Conservation (phyloP, 1,140 invertebrate genomes). For the Penaeus vannamei region DNA sequence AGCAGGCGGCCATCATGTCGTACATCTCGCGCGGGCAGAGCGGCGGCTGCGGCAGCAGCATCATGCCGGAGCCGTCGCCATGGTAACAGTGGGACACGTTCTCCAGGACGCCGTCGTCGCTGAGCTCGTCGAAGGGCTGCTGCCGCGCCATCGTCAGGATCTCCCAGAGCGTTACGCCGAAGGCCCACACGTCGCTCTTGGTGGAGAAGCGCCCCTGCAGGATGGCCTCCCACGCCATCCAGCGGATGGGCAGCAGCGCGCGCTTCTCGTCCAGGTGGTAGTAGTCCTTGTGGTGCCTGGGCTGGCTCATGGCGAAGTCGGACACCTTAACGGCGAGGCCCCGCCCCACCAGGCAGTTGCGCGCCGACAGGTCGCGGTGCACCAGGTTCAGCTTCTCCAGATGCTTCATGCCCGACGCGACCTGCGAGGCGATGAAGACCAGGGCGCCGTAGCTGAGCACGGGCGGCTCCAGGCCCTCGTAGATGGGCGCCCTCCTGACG, state of each 20-base stretch:
- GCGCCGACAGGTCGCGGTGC: constrained; percentile 94
- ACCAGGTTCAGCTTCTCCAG: constrained; percentile 74
- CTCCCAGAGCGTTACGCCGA: constrained; percentile 92
- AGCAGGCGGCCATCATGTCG: constrained; percentile 92
- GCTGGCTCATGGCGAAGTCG: constrained; percentile 90
- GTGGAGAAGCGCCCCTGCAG: constrained; percentile 84
- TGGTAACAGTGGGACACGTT: constrained; percentile 82
- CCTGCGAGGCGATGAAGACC: constrained; percentile 70
- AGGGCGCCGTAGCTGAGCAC: constrained; percentile 42
- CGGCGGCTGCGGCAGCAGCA: constrained; percentile 78
- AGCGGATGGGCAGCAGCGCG: constrained; percentile 83
- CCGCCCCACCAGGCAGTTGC: constrained; percentile 93
- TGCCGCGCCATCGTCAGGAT: constrained; percentile 87
- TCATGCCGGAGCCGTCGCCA: constrained; percentile 73
- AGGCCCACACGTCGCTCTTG: constrained; percentile 91
- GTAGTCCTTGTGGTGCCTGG: constrained; percentile 86
- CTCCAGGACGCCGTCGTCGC: constrained; percentile 85
- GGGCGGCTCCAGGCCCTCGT: neutral
- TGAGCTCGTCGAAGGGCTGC: constrained; percentile 84
- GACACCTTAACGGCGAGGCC: constrained; percentile 89
- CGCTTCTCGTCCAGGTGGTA: constrained; percentile 85
- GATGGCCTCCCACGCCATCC: constrained; percentile 87
- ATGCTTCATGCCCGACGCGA: constrained; percentile 69
- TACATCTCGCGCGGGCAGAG: constrained; percentile 87
- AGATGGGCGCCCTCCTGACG: neutral